Base-by-base conservation (phyloP, 2,797 vertebrate genomes). In the Cygnus olor region DNA sequence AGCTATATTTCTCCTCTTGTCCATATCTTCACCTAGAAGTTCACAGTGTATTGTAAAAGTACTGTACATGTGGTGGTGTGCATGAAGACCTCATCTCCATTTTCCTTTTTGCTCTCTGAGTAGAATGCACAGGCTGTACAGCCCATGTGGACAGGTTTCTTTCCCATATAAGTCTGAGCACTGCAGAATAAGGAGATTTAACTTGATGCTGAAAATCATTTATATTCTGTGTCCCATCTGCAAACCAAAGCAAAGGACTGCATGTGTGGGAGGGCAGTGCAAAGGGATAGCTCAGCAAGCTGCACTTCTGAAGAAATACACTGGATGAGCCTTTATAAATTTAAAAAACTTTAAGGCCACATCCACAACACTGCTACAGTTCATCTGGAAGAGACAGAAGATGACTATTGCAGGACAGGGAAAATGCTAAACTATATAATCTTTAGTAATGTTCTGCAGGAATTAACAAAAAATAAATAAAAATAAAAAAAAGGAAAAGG, bases 1-100 rank as follows among this genome's bases (percentile, higher is more conserved):
- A 84, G 2, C 0, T 3, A 14, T 45, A 80, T 32, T 82, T 92
- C 68, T 38, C 0, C 1, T 45, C 10, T 45, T 84, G 10, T 49
- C 30, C 13, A 2, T 53, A 61, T 17, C 11, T 80, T 88, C 44
- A 53, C 6, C 18, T 34, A 56, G 36, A 82, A 38, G 6, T 56
- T 78, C 2, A 9, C 19, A 14, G 4, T 30, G 10, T 40, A 14
- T 49, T 90, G 88, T 58, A 18, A 15, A 24, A 15, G 40, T 47
- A 54, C 7, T 5, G 2, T 36, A 2, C 6, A 20, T 45, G 54
- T 30, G 11, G 32, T 42, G 21, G 8, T 10, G 2, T 51, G 25
- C 3, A 1, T 40, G 25, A 83, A 71, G 40, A 44, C 21, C 19
- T 32, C 5, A 60, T 53, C 22, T 70, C 11, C 15, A 17, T 80